phyloP scores from a whole-genome alignment of 2,888 invertebrate genomes.

The Lymantria monacha region DNA sequence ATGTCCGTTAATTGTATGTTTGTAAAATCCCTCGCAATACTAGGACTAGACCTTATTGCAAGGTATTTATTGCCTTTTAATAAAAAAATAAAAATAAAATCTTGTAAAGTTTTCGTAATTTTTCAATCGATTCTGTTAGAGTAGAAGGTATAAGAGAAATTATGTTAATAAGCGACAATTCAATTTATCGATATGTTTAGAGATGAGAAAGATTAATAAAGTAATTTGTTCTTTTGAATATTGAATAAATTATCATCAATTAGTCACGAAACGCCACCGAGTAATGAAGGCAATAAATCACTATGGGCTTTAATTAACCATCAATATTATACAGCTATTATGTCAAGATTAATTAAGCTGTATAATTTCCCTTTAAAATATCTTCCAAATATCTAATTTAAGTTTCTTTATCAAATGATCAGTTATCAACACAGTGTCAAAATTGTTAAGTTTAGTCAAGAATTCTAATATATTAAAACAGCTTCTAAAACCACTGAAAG shows the following conservation, averaged over 20 bases:
- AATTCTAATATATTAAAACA: too few species aligned
- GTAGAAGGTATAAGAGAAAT: neutral
- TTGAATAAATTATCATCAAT: constrained; percentile 27
- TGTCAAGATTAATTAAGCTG: constrained; percentile 47
- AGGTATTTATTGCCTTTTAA: too few species aligned
- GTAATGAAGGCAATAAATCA: constrained; percentile 38
- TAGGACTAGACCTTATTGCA: too few species aligned
- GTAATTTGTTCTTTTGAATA: constrained; percentile 24
- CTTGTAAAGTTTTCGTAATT: too few species aligned
- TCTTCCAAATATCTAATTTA: constrained; percentile 40
- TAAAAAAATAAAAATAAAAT: too few species aligned
- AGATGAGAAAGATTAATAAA: constrained; percentile 17
- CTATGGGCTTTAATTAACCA: constrained; percentile 43
- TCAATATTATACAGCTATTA: constrained; percentile 47
- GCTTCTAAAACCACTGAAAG: too few species aligned
- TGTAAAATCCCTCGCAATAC: too few species aligned
- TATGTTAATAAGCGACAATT: constrained; percentile 7
- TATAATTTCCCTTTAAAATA: constrained; percentile 45
- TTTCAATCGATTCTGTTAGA: too few species aligned
- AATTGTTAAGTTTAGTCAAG: too few species aligned
- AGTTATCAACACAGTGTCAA: too few species aligned
- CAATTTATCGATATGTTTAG: constrained; percentile 16
- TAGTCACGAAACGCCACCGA: constrained; percentile 23
- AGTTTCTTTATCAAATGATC: constrained; percentile 7
- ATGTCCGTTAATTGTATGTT: too few species aligned